Evolutionary conservation across 2,797 vertebrate species (phyloP).

Genomic region (Valencia hispanica): DNA sequence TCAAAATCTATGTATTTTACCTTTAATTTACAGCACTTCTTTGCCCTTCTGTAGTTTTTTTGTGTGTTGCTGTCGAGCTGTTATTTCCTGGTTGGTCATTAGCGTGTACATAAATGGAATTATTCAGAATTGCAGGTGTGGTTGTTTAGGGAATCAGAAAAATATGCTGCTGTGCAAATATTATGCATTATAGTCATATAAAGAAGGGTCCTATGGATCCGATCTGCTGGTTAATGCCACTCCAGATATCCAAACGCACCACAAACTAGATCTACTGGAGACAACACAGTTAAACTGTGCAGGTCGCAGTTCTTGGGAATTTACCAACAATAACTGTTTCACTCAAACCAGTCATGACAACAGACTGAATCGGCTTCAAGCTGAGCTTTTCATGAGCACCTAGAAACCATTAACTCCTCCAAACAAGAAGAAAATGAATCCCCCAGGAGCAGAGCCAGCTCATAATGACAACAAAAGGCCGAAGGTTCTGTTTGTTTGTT

Average conservation of each 20-base stretch:
- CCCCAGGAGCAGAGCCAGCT: slow-evolving; percentile 11
- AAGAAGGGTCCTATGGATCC: not conserved
- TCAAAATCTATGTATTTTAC: not conserved
- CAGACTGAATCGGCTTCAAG: slow-evolving; percentile 26
- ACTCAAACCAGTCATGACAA: slow-evolving; percentile 15
- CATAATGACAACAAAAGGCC: not conserved
- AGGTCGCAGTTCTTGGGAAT: not conserved
- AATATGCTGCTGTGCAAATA: not conserved
- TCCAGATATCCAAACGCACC: not conserved
- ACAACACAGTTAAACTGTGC: not conserved
- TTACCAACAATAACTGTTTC: not conserved
- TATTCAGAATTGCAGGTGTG: not conserved
- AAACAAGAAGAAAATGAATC: slow-evolving; percentile 12
- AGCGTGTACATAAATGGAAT: not conserved
- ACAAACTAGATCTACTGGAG: not conserved
- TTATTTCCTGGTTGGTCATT: not conserved
- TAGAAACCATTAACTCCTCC: slow-evolving; percentile 27
- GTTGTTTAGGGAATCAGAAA: not conserved
- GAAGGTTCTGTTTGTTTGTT: slow-evolving; percentile 42
- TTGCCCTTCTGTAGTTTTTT: not conserved
- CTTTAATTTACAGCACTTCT: not conserved
- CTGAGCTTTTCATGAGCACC: slow-evolving; percentile 38
- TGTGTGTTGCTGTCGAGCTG: not conserved
- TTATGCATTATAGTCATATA: not conserved
- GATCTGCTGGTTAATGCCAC: not conserved